Evolutionary conservation across 2,797 vertebrate genomes (phyloP).

Genomic region (Eulemur albifrons): DNA sequence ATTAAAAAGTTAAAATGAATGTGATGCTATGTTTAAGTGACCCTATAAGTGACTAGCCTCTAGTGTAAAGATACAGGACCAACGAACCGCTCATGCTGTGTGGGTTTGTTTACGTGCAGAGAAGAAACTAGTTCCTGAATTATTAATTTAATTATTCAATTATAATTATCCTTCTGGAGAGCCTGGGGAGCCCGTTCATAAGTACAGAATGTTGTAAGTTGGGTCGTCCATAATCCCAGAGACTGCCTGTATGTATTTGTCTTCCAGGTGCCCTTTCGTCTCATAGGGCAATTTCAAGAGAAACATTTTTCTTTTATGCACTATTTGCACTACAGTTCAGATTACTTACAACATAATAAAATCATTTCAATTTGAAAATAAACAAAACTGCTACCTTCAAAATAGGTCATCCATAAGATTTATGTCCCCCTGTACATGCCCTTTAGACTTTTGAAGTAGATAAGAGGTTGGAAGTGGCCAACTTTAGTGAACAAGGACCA

Average conservation of each 20-base stretch:
- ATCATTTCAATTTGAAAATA: conserved; percentile 10
- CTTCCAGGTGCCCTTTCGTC: neutral
- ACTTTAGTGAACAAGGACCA: neutral
- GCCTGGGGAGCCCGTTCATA: neutral
- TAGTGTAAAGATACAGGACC: neutral
- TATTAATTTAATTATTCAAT: neutral
- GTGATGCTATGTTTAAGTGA: neutral
- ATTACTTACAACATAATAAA: neutral
- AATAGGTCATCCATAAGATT: neutral
- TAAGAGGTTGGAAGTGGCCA: neutral
- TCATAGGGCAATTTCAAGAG: neutral
- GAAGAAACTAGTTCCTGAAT: neutral
- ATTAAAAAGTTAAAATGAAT: neutral
- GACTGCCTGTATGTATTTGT: neutral
- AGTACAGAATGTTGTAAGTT: neutral
- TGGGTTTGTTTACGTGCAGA: neutral
- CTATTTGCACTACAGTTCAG: neutral
- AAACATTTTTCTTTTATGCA: conserved; percentile 18
- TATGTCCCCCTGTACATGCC: neutral
- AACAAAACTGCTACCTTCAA: neutral
- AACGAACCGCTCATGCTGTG: neutral
- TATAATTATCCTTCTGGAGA: neutral
- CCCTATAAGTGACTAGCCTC: neutral
- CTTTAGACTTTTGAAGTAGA: neutral
- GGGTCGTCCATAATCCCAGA: neutral